A percentile compares a stretch with the other conserved stretches of the same genome.
phyloP scores from a whole-genome alignment of 1,140 invertebrate genomes.

The Aphelinus atriplicis region DNA sequence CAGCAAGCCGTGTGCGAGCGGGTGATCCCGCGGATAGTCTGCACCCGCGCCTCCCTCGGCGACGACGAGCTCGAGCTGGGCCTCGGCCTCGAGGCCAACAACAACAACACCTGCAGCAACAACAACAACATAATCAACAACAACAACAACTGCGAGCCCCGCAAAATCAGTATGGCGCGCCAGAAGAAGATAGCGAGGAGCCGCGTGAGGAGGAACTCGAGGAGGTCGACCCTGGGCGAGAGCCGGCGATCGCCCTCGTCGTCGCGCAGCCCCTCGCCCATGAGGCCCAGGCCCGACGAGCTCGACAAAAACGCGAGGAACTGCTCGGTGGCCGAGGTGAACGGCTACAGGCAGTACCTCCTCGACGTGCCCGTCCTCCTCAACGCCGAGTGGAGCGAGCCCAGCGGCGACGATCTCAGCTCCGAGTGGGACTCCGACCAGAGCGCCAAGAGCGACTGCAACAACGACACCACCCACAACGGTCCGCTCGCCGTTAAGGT shows the following conservation, averaged over 20 bases:
- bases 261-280: conserved; percentile 55
- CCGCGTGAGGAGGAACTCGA: conserved; percentile 50
- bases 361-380: conserved; percentile 73
- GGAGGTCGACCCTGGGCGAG: conserved; percentile 45
- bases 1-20: conserved; percentile 45
- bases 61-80: conserved; percentile 42
- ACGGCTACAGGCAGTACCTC: conserved; percentile 85
- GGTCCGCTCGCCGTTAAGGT: too few relatives aligned
- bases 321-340: conserved; percentile 35
- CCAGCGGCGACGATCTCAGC: conserved; percentile 86
- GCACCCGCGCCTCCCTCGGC: conserved; percentile 52
- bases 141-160: conserved; percentile 18
- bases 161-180: conserved; percentile 47
- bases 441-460: conserved; percentile 46
- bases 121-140: conserved; percentile 6
- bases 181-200: conserved; percentile 53
- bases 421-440: conserved; percentile 91
- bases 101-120: background rate
- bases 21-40: conserved; percentile 57
- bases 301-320: conserved; percentile 24
- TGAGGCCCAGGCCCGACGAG: conserved; percentile 10
- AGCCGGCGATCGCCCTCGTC: conserved; percentile 49
- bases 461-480: too few relatives aligned
- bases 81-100: background rate
- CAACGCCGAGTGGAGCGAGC: conserved; percentile 80